A percentile compares a stretch with the other conserved stretches of the same genome.
Conservation (phyloP, 2,113 vertebrate genomes). For the Theropithecus gelada region DNA sequence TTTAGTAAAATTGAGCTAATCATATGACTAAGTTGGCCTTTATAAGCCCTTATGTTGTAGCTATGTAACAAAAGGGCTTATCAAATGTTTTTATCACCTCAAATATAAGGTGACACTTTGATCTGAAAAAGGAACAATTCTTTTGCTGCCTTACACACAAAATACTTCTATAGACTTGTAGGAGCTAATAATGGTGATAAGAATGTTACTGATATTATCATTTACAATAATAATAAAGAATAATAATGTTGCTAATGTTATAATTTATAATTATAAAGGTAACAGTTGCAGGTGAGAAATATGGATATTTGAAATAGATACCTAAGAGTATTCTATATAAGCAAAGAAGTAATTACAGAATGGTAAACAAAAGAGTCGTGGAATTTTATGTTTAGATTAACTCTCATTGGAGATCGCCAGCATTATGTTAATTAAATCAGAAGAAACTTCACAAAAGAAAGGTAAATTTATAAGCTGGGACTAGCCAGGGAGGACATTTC, state of each 20-base stretch:
- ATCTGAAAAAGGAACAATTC: slow-evolving; percentile 34
- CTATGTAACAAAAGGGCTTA: slow-evolving; percentile 17
- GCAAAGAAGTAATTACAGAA: neutral
- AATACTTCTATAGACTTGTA: slow-evolving; percentile 5
- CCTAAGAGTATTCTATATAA: neutral
- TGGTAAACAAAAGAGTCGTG: neutral
- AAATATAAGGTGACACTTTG: slow-evolving; percentile 31
- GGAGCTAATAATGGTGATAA: neutral
- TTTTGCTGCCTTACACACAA: neutral
- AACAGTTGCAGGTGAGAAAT: slow-evolving; percentile 46
- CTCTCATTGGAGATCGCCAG: neutral
- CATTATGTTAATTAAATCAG: slow-evolving; percentile 9
- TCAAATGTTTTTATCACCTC: slow-evolving; percentile 13
- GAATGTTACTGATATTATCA: neutral
- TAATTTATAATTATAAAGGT: slow-evolving; percentile 16
- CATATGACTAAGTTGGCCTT: neutral
- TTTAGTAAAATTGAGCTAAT: slow-evolving; percentile 20
- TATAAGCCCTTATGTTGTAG: slow-evolving; percentile 39
- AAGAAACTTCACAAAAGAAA: slow-evolving; percentile 4
- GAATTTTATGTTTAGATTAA: slow-evolving; percentile 52
- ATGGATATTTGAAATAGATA: slow-evolving; percentile 30
- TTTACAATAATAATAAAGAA: neutral
- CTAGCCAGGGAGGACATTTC: neutral
- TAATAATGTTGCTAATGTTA: neutral
- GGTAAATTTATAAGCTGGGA: neutral